Percentiles rank a stretch among this genome's conserved stretches.
These are phyloP conservation scores for Myotis brandtii DNA, from an alignment of 2,113 vertebrate species.

Conservation along the genomic window DNA sequence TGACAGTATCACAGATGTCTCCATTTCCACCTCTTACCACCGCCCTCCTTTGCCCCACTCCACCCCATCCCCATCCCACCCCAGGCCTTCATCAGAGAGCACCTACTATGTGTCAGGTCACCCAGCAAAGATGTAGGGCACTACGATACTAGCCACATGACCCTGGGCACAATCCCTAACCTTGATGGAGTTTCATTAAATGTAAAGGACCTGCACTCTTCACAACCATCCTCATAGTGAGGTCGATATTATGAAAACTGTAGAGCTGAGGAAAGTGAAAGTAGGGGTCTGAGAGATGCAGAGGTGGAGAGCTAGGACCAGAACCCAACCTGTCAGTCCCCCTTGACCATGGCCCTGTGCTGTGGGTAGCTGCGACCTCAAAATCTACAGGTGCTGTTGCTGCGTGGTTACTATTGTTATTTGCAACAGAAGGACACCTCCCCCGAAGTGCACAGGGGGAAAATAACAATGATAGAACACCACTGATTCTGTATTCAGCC, in stretches of 20 bases:
- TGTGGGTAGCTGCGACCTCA: neutral
- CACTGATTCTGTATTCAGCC: conserved; percentile 66
- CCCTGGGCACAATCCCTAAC: neutral
- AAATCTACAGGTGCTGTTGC: neutral
- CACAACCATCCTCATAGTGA: neutral
- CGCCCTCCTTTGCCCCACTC: too few species aligned
- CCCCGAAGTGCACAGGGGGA: neutral
- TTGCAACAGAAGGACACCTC: neutral
- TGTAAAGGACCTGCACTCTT: neutral
- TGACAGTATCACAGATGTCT: too few species aligned
- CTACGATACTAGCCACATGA: neutral
- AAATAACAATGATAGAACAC: conserved; percentile 50
- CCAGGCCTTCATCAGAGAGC: too few species aligned
- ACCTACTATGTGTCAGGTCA: neutral
- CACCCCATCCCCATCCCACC: too few species aligned
- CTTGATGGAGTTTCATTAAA: neutral
- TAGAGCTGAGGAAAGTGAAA: neutral
- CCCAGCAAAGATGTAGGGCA: neutral
- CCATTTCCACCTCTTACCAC: too few species aligned
- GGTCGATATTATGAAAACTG: neutral
- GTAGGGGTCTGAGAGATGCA: neutral
- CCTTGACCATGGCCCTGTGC: neutral
- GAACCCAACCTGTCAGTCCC: neutral
- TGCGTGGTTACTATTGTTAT: neutral
- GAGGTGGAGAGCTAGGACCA: neutral